Evolutionary conservation across 2,888 invertebrate genomes (phyloP).

Genomic region (Omphaloscelis lunosa): DNA sequence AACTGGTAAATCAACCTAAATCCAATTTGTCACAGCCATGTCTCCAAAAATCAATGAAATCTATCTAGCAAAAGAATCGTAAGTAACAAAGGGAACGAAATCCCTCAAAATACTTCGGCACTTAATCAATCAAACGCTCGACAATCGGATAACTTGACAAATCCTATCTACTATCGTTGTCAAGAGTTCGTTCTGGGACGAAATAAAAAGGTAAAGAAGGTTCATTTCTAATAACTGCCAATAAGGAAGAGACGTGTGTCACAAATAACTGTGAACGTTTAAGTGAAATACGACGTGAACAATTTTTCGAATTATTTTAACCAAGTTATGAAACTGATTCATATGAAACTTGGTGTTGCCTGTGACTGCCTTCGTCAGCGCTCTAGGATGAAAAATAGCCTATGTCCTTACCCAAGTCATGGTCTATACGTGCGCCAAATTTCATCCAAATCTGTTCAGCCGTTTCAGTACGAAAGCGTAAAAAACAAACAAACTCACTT

Average conservation of each 20-base stretch:
- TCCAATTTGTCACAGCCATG: constrained; percentile 27
- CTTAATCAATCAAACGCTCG: constrained; percentile 66
- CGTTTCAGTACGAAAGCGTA: no score
- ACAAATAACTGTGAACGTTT: constrained; percentile 1
- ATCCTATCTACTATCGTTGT: constrained; percentile 63
- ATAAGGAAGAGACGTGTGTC: constrained; percentile 24
- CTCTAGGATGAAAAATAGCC: no score
- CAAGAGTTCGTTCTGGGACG: constrained; percentile 38
- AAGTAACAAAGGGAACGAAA: constrained; percentile 42
- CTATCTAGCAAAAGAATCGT: constrained; percentile 26
- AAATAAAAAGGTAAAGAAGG: constrained; percentile 45
- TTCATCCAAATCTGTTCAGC: no score
- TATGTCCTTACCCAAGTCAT: no score
- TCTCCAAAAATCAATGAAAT: constrained; percentile 36
- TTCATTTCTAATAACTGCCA: constrained; percentile 15
- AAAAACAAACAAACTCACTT: no score
- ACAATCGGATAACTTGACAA: constrained; percentile 65
- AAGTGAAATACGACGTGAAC: constrained; percentile 6
- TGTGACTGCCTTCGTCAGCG: no score
- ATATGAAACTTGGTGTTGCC: no score
- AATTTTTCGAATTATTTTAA: constrained; percentile 5
- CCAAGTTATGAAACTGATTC: constrained; percentile 4
- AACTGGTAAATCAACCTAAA: constrained; percentile 18
- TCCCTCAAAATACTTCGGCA: constrained; percentile 53
- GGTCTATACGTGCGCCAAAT: no score